Conservation (phyloP, 1,140 invertebrate species). For the Eurosta solidaginis region DNA sequence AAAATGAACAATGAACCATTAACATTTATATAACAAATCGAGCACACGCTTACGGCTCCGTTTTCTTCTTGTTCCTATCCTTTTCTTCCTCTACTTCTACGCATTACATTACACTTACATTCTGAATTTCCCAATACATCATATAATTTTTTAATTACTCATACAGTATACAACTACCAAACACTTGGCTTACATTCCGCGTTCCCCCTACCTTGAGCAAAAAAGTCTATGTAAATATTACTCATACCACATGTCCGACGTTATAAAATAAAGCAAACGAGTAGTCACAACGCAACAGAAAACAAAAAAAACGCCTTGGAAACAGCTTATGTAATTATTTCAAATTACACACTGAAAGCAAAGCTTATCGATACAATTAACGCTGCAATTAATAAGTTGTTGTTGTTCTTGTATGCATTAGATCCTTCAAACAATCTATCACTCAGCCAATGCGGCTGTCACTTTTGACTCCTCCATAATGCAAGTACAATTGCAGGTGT, state of each 20-base stretch:
- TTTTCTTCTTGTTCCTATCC: too few relatives aligned
- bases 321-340: neutral
- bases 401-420: neutral
- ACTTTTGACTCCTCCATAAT: neutral
- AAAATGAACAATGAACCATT: too few relatives aligned
- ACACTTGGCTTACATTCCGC: neutral
- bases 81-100: too few relatives aligned
- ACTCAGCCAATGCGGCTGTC: neutral
- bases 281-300: neutral
- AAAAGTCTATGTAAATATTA: neutral
- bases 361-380: conserved; percentile 2
- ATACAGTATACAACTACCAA: too few relatives aligned
- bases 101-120: too few relatives aligned
- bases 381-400: neutral
- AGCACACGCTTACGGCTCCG: too few relatives aligned
- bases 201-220: too few relatives aligned
- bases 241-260: neutral
- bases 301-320: neutral
- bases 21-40: too few relatives aligned
- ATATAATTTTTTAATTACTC: too few relatives aligned
- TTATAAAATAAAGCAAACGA: neutral
- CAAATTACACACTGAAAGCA: neutral
- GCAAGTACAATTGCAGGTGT: neutral
- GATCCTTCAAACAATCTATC: neutral
- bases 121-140: too few relatives aligned